phyloP scores from a whole-genome alignment of 2,113 vertebrate species.

The Rhea americana region DNA sequence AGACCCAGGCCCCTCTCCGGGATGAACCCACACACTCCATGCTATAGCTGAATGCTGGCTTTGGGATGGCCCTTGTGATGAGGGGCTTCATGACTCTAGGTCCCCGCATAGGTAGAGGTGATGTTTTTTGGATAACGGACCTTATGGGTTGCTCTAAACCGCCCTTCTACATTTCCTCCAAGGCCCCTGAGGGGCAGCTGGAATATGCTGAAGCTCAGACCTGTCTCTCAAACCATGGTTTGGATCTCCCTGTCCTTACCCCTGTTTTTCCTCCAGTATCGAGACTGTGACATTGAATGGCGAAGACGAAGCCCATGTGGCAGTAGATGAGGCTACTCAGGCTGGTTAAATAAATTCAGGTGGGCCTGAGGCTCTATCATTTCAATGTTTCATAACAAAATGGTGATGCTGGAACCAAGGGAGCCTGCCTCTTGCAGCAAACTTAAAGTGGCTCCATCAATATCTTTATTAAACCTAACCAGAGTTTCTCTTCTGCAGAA shows the following conservation, averaged over 20 bases:
- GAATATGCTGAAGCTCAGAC: neutral
- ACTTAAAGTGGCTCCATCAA: neutral
- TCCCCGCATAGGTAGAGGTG: neutral
- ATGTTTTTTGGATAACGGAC: neutral
- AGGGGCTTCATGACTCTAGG: neutral
- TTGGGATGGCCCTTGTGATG: neutral
- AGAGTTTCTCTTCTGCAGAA: neutral
- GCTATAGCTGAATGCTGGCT: neutral
- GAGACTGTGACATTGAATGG: accelerated
- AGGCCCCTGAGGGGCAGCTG: neutral
- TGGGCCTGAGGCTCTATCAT: neutral
- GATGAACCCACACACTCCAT: neutral
- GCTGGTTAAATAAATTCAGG: neutral
- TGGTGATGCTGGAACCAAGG: neutral
- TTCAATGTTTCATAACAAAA: neutral
- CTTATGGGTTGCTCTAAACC: neutral
- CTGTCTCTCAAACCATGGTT: neutral
- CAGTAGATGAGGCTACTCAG: neutral
- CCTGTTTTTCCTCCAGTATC: neutral
- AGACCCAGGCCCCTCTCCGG: neutral
- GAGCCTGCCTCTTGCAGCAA: neutral
- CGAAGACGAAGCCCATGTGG: neutral
- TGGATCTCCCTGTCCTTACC: neutral
- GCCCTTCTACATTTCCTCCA: neutral
- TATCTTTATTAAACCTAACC: neutral